Evolutionary conservation across 2,888 invertebrate species (phyloP), one percentile per base, ranked within the genome.

Genomic region (Candidula unifasciata): DNA sequence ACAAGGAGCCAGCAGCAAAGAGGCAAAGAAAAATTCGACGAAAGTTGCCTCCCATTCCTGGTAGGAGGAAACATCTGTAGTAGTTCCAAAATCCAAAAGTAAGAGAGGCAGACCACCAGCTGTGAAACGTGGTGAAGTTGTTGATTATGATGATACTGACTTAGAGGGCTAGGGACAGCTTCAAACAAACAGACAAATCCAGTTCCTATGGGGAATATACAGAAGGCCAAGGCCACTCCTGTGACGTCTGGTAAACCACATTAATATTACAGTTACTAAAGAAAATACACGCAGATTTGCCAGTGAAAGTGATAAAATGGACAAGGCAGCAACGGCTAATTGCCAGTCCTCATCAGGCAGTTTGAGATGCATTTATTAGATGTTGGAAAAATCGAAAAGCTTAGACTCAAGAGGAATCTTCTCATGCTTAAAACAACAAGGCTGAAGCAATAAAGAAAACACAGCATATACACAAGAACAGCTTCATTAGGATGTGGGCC

Each of bases 1-100:
- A 81, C 52, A 82, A 76, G 54, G 82, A 82, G 68, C n/a, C n/a
- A n/a, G 30, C 54, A 68, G 24, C 73, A 35, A 86, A 84, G n/a
- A 85, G 85, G 21, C 80, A 83, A 0, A 86, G 85, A 33, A 86
- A 86, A 80, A 76, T 91, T 18, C 81, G 92, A 37, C 85, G 92
- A 16, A 92, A 90, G 81, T 87, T 92, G 30, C 92, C 92, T 16
- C 90, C 90, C 10, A 90, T 92, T 57, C 92, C 92, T 0, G n/a
- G 87, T 89, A 10, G 90, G 89, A 33, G 91, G n/a, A 91, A 69
- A 89, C 90, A 76, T 87, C 89, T 24, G 86, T 86, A 30, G 74
- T 86, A 37, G 83, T 85, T 8, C 85, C 87, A 21, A 89, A 88
- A 71, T 78, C 85, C n/a, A 87, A 85, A 71, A 37, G 73, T 37